These are phyloP conservation scores for Ophioninae sp. DNA, from an alignment of 2,888 invertebrate genomes.

Conservation along the genomic window DNA sequence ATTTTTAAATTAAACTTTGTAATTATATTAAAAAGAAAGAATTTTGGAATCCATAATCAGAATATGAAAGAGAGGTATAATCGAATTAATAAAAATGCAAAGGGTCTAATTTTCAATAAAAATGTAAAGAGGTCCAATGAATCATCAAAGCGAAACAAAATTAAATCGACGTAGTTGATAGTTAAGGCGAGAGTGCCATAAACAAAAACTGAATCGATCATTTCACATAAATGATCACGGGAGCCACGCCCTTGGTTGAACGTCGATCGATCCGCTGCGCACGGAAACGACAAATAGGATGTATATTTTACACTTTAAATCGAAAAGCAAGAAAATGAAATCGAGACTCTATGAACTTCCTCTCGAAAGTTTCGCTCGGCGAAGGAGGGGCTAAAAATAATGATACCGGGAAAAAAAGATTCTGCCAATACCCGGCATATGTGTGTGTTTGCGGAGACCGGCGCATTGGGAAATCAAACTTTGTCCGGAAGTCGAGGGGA, in stretches of 20 bases:
- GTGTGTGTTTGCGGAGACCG: conserved; percentile 18
- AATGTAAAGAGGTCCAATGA: background rate
- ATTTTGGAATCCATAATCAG: background rate
- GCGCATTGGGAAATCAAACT: conserved; percentile 53
- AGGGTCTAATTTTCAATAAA: background rate
- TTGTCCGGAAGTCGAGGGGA: conserved; percentile 50
- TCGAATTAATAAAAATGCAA: background rate
- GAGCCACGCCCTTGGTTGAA: conserved; percentile 35
- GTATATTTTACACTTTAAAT: background rate
- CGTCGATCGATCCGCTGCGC: conserved; percentile 9
- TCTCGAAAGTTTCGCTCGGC: conserved; percentile 43
- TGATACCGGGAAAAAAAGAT: conserved; percentile 5
- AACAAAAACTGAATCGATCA: conserved; percentile 29
- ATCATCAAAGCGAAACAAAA: background rate
- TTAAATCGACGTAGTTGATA: background rate
- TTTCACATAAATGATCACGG: conserved; percentile 7
- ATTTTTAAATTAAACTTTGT: too few species aligned
- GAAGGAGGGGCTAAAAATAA: background rate
- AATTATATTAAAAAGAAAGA: too few species aligned
- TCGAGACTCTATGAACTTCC: conserved; percentile 18
- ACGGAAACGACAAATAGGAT: conserved; percentile 4
- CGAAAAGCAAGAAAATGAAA: background rate
- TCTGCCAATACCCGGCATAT: conserved; percentile 2
- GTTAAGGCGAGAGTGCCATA: background rate
- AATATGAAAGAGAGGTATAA: background rate